Conservation (phyloP, 2,888 invertebrate species). For the Suillia variegata region DNA sequence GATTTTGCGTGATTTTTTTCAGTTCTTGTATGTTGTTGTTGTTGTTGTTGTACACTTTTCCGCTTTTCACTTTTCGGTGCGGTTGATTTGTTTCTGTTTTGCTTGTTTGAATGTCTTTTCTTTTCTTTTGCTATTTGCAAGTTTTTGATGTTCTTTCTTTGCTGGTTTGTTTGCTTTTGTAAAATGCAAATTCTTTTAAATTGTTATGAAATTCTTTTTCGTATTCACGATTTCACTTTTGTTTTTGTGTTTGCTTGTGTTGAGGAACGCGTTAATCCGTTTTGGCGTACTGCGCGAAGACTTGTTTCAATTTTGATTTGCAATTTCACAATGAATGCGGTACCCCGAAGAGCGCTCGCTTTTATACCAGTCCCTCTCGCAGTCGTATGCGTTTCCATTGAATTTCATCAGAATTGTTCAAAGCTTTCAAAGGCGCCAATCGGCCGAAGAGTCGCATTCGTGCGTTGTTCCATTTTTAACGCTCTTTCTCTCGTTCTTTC, state of each 20-base stretch:
- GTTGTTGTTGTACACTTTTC: conserved; percentile 7
- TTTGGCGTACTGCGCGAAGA: no score
- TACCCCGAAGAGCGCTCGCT: conserved; percentile 32
- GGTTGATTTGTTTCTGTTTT: conserved; percentile 11
- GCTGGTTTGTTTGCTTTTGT: conserved; percentile 37
- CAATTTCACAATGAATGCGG: conserved; percentile 60
- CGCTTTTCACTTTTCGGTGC: conserved; percentile 8
- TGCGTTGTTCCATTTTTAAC: conserved; percentile 3
- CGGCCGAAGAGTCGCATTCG: conserved; percentile 8
- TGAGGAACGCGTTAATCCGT: conserved; percentile 25
- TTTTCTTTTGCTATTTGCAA: conserved; percentile 19
- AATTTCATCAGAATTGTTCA: conserved; percentile 52
- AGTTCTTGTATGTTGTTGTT: no score
- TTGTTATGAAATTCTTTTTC: conserved; percentile 57
- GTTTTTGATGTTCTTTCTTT: conserved; percentile 25
- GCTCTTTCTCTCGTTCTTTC: conserved; percentile 10
- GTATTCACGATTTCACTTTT: conserved; percentile 28
- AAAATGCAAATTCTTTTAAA: conserved; percentile 18
- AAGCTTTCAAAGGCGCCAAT: conserved; percentile 9
- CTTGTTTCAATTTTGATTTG: conserved; percentile 59
- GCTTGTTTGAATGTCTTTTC: conserved; percentile 36
- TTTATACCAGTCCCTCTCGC: conserved; percentile 55
- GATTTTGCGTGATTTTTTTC: no score
- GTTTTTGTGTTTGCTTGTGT: conserved; percentile 18
- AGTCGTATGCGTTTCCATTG: conserved; percentile 30